These are phyloP conservation scores for Plebejus argus DNA, from an alignment of 2,888 invertebrate genomes.

Conservation along the genomic window DNA sequence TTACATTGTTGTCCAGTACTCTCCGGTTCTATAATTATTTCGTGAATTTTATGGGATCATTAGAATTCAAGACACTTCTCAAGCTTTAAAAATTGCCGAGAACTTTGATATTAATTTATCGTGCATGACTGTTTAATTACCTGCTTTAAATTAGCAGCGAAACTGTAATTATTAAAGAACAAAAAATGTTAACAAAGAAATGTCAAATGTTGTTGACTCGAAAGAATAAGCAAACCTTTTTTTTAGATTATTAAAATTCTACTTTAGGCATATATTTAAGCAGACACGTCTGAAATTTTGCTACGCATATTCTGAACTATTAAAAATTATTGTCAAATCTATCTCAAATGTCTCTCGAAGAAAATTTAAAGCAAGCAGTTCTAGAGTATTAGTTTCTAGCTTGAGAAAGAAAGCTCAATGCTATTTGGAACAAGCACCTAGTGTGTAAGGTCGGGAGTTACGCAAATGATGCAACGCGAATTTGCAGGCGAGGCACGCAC, in stretches of 20 bases:
- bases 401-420: not conserved
- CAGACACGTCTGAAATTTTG: not conserved
- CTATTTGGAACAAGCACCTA: constrained; percentile 13
- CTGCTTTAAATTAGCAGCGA: not conserved
- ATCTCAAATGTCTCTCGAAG: no score
- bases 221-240: not conserved
- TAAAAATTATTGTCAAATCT: no score
- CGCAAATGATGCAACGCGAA: constrained; percentile 56
- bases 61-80: constrained; percentile 6
- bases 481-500: constrained; percentile 67
- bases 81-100: not conserved
- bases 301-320: no score
- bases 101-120: constrained; percentile 14
- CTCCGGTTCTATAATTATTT: constrained; percentile 46
- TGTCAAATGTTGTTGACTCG: not conserved
- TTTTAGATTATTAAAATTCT: not conserved
- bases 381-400: not conserved
- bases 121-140: not conserved
- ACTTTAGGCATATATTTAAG: not conserved
- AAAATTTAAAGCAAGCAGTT: not conserved
- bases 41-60: not conserved
- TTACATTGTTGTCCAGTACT: constrained; percentile 9
- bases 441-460: constrained; percentile 50
- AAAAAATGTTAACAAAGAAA: constrained; percentile 11
- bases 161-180: not conserved